A percentile compares a stretch with the other conserved stretches of the same genome.
Conservation (phyloP, 2,888 invertebrate genomes). For the Trissolcus japonicus region DNA sequence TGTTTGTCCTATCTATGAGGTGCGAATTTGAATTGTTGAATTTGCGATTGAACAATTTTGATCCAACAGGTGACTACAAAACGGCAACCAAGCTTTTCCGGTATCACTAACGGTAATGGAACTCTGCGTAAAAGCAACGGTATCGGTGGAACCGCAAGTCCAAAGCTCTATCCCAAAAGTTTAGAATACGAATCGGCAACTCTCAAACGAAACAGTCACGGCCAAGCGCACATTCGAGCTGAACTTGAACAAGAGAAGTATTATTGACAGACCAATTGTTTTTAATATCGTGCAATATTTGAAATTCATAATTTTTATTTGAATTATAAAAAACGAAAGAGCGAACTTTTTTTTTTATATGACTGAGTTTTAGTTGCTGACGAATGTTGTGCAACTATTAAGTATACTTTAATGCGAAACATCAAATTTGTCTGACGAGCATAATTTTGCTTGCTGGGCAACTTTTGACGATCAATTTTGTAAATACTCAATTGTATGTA, state of each 20-base stretch:
- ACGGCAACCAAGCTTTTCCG: slow-evolving; percentile 84
- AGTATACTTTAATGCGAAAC: no score
- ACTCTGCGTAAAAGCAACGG: slow-evolving; percentile 79
- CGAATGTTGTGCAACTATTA: no score
- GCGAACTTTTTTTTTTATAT: no score
- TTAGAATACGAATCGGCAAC: slow-evolving; percentile 89
- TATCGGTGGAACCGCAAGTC: slow-evolving; percentile 78
- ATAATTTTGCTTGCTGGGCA: no score
- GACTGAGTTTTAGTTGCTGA: no score
- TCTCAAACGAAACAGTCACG: slow-evolving; percentile 85
- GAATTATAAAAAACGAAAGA: slow-evolving; percentile 3
- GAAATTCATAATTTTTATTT: slow-evolving; percentile 24
- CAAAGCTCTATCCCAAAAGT: slow-evolving; percentile 83
- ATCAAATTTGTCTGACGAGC: no score
- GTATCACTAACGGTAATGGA: slow-evolving; percentile 78
- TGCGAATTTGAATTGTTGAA: background rate
- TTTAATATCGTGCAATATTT: slow-evolving; percentile 17
- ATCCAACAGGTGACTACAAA: slow-evolving; percentile 73
- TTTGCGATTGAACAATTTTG: background rate
- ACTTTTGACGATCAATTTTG: no score
- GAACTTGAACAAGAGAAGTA: slow-evolving; percentile 83
- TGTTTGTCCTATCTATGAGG: background rate
- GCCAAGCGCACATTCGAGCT: slow-evolving; percentile 78
- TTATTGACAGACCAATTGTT: slow-evolving; percentile 75
- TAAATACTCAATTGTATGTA: no score